phyloP scores from a whole-genome alignment of 2,797 vertebrate genomes.

The Phalloptychus januarius region DNA sequence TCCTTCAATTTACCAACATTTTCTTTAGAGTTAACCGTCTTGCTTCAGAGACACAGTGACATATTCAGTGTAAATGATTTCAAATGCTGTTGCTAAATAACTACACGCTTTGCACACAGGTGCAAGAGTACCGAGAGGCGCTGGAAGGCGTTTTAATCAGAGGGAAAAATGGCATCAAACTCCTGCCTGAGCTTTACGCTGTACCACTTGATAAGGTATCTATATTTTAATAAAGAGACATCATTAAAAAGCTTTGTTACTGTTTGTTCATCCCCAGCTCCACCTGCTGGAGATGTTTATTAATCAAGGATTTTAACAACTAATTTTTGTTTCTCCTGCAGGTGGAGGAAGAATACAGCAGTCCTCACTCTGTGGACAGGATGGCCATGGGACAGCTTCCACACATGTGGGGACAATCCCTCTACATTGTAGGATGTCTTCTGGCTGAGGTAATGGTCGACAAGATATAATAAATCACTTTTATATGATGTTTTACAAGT shows the following conservation, averaged over 20 bases:
- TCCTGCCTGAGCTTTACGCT: conserved; percentile 93
- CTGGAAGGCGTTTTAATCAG: conserved; percentile 93
- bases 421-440: conserved; percentile 91
- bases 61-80: neutral
- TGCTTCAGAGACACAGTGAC: neutral
- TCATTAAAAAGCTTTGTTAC: neutral
- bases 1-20: neutral
- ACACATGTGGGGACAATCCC: conserved; percentile 97
- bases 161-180: conserved; percentile 90
- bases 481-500: neutral
- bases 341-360: conserved; percentile 94
- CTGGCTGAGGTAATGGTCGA: conserved; percentile 88
- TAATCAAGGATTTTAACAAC: neutral
- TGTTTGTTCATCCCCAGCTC: neutral
- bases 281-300: neutral
- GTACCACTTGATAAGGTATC: conserved; percentile 91
- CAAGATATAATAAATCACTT: neutral
- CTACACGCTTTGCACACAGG: conserved; percentile 72
- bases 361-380: conserved; percentile 93
- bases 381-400: conserved; percentile 89
- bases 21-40: neutral
- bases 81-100: neutral
- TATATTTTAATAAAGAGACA: neutral
- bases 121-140: conserved; percentile 94
- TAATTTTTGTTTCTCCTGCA: conserved; percentile 44